These are phyloP conservation scores for Poecilia picta DNA, from an alignment of 2,797 vertebrate genomes.

Conservation along the genomic window DNA sequence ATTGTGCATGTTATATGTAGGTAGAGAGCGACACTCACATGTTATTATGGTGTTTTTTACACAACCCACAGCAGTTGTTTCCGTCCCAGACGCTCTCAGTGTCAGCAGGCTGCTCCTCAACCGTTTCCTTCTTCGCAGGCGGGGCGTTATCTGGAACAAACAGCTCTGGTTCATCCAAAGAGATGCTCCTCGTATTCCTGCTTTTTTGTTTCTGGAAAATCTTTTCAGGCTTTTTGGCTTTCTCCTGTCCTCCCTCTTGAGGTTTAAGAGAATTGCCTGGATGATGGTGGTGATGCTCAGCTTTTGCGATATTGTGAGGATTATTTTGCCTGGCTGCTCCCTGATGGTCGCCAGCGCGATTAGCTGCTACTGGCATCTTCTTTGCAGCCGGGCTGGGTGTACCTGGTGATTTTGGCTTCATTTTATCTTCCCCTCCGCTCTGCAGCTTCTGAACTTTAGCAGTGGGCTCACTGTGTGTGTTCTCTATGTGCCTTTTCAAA, in stretches of 20 bases:
- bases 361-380: constrained; percentile 74
- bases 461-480: constrained; percentile 67
- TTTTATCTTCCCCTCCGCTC: constrained; percentile 67
- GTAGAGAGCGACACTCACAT: constrained; percentile 79
- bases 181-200: constrained; percentile 88
- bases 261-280: constrained; percentile 64
- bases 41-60: constrained; percentile 96
- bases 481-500: constrained; percentile 83
- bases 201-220: constrained; percentile 87
- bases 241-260: constrained; percentile 86
- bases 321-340: constrained; percentile 54
- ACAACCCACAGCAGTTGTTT: constrained; percentile 94
- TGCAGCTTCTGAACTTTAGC: constrained; percentile 87
- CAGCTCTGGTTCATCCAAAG: constrained; percentile 93
- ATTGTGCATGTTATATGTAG: not conserved
- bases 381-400: constrained; percentile 57
- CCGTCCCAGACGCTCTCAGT: constrained; percentile 90
- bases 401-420: constrained; percentile 72
- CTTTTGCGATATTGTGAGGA: constrained; percentile 74
- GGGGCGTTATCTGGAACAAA: constrained; percentile 98
- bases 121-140: constrained; percentile 83
- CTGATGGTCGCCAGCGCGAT: constrained; percentile 70
- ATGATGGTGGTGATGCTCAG: constrained; percentile 74
- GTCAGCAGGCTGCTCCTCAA: constrained; percentile 72
- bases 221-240: constrained; percentile 88